These are phyloP conservation scores for Tapirus terrestris DNA, from an alignment of 2,113 vertebrate species.

Conservation along the genomic window DNA sequence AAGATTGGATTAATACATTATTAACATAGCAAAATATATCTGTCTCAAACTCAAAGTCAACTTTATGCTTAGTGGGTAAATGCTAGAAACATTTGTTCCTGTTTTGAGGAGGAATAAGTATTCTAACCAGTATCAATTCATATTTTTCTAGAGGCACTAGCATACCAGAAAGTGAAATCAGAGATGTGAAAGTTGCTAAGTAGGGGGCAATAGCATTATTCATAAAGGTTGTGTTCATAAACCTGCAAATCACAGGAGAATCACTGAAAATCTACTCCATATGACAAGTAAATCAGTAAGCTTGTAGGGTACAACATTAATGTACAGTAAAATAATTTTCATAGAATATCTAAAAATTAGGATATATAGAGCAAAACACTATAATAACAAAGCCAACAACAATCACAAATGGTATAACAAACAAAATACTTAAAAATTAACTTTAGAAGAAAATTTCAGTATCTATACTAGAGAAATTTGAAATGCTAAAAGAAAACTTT, in stretches of 20 bases:
- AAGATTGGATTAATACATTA: neutral
- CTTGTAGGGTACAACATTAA: neutral
- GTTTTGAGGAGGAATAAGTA: neutral
- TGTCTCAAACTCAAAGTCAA: neutral
- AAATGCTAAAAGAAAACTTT: neutral
- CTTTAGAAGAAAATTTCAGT: neutral
- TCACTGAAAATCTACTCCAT: neutral
- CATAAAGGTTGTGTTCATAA: neutral
- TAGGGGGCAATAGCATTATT: neutral
- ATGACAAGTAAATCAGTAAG: neutral
- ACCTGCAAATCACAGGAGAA: neutral
- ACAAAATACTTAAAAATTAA: neutral
- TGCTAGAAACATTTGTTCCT: neutral
- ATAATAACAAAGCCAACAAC: neutral
- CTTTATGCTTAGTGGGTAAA: neutral
- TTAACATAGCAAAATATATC: neutral
- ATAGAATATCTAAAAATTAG: neutral
- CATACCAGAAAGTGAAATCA: neutral
- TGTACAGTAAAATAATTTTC: neutral
- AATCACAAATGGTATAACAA: neutral
- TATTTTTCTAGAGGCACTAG: neutral
- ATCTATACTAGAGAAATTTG: neutral
- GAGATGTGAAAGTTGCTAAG: neutral
- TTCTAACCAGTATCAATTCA: neutral
- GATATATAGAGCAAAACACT: neutral